Percentiles rank a stretch among this genome's conserved stretches.
Evolutionary conservation across 2,888 invertebrate genomes (phyloP).

Genomic region (Cephonodes hylas): DNA sequence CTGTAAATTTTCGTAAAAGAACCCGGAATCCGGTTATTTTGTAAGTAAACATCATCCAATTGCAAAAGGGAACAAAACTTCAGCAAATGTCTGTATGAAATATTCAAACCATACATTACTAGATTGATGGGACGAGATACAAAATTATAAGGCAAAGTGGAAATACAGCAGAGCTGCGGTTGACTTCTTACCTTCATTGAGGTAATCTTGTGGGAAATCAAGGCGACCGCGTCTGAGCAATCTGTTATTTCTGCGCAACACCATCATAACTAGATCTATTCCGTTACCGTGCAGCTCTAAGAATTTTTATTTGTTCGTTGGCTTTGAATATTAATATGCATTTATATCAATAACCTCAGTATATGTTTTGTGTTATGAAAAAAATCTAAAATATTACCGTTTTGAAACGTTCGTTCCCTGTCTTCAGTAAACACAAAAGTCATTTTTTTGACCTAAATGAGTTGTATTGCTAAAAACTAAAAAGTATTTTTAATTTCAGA

Average conservation of each 20-base stretch:
- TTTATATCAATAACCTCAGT: slow-evolving; percentile 22
- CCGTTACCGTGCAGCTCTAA: not conserved
- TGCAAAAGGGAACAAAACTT: slow-evolving; percentile 2
- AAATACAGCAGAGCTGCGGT: slow-evolving; percentile 44
- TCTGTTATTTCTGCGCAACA: slow-evolving; percentile 57
- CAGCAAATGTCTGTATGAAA: slow-evolving; percentile 25
- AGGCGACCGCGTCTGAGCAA: slow-evolving; percentile 57
- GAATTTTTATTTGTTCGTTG: slow-evolving; percentile 18
- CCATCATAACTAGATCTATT: slow-evolving; percentile 43
- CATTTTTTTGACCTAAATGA: not conserved
- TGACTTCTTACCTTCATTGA: slow-evolving; percentile 64
- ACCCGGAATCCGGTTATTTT: no score
- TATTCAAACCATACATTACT: slow-evolving; percentile 34
- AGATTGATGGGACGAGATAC: slow-evolving; percentile 42
- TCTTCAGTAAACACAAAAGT: not conserved
- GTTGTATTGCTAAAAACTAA: not conserved
- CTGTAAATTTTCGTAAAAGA: not conserved
- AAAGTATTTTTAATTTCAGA: not conserved
- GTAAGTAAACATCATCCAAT: not conserved
- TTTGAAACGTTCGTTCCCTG: not conserved
- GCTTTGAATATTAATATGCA: slow-evolving; percentile 41
- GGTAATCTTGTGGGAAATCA: slow-evolving; percentile 74
- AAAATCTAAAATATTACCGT: not conserved
- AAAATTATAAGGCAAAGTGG: slow-evolving; percentile 50
- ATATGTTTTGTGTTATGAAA: not conserved